Percentiles rank a stretch among this genome's conserved stretches.
Conservation (phyloP, 2,888 invertebrate species). For the Perizoma flavofasciatum region DNA sequence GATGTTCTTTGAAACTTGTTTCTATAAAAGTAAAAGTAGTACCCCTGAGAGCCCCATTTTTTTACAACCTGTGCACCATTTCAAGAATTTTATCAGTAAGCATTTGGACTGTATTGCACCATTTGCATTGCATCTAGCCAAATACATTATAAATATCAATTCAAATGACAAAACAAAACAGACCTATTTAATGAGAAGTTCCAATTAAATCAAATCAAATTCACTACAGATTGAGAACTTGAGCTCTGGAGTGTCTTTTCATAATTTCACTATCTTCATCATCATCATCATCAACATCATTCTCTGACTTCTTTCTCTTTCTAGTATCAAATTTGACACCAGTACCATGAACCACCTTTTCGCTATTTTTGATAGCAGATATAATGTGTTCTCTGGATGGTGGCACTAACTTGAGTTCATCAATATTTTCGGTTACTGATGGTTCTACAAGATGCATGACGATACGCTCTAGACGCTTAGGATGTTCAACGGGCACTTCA, state of each 20-base stretch:
- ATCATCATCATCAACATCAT: conserved; percentile 53
- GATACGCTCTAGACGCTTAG: conserved; percentile 87
- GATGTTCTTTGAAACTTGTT: too few species aligned
- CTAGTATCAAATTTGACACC: conserved; percentile 73
- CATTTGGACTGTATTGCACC: too few species aligned
- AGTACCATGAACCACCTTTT: conserved; percentile 72
- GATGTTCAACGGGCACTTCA: conserved; percentile 86
- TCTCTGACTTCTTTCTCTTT: conserved; percentile 67
- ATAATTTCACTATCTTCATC: conserved; percentile 56
- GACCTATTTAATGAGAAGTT: too few species aligned
- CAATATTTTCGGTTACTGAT: conserved; percentile 59
- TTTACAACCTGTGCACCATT: too few species aligned
- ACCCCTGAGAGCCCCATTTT: too few species aligned
- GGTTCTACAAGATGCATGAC: conserved; percentile 86
- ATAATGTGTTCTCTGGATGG: conserved; percentile 78
- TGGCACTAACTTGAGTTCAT: conserved; percentile 70
- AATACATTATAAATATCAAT: too few species aligned
- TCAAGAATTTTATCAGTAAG: too few species aligned
- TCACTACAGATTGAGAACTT: conserved; percentile 45
- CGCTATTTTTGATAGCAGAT: conserved; percentile 76
- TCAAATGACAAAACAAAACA: too few species aligned
- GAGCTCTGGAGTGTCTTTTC: conserved; percentile 61
- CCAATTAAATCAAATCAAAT: too few species aligned
- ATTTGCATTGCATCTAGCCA: too few species aligned
- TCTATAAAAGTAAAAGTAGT: too few species aligned